Conservation (phyloP, 2,113 vertebrate genomes). For the Catagonus wagneri region DNA sequence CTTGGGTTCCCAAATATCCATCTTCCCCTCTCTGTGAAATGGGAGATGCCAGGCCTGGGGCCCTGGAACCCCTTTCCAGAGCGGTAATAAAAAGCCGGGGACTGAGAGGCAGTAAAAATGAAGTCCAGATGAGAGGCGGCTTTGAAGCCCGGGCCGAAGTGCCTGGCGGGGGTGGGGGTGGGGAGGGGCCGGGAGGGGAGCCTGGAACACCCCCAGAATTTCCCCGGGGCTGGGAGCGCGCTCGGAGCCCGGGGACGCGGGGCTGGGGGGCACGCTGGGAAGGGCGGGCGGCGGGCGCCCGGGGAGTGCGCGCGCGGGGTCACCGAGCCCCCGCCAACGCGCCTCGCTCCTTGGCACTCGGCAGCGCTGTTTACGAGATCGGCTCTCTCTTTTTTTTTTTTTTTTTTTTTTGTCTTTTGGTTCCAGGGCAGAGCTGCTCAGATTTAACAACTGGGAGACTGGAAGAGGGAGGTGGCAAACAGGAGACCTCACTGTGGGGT, state of each 20-base stretch:
- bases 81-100: constrained; percentile 82
- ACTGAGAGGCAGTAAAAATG: constrained; percentile 83
- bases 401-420: constrained; percentile 41
- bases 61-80: constrained; percentile 81
- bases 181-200: constrained; percentile 42
- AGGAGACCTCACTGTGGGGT: constrained; percentile 52
- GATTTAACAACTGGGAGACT: constrained; percentile 75
- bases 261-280: constrained; percentile 41
- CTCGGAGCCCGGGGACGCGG: background rate
- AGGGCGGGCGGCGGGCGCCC: constrained; percentile 58
- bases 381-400: constrained; percentile 54
- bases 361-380: constrained; percentile 81
- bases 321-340: constrained; percentile 78
- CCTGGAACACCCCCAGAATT: constrained; percentile 58
- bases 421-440: constrained; percentile 74
- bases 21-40: constrained; percentile 70
- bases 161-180: constrained; percentile 72
- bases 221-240: constrained; percentile 23
- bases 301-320: constrained; percentile 77
- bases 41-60: constrained; percentile 80
- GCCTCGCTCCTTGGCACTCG: constrained; percentile 81
- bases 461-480: constrained; percentile 68
- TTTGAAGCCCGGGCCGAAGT: constrained; percentile 80
- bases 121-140: constrained; percentile 84
- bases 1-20: constrained; percentile 56